Conservation (phyloP, 1,140 invertebrate species). For the Drosophila sechellia region DNA sequence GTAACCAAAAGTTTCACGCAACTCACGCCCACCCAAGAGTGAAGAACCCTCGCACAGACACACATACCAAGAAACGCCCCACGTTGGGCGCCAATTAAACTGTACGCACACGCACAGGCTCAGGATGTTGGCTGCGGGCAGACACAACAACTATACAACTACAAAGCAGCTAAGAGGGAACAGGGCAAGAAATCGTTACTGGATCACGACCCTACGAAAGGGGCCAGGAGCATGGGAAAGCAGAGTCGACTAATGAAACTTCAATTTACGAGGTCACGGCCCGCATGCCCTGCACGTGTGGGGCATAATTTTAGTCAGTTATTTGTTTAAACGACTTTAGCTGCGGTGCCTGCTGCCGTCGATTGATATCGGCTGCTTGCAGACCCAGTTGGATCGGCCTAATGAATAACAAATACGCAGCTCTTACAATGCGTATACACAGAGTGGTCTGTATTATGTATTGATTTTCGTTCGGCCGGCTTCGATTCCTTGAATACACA, state of each 20-base stretch:
- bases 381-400: conserved; percentile 36
- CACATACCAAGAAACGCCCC: conserved; percentile 17
- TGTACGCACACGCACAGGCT: conserved; percentile 74
- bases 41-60: conserved; percentile 29
- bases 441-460: conserved; percentile 39
- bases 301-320: conserved; percentile 78
- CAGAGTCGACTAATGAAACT: conserved; percentile 69
- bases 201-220: conserved; percentile 38
- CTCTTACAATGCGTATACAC: conserved; percentile 57
- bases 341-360: conserved; percentile 26
- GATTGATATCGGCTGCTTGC: conserved; percentile 39
- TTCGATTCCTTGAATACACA: conserved; percentile 42
- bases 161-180: conserved; percentile 8
- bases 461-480: conserved; percentile 49
- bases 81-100: conserved; percentile 66
- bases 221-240: neutral
- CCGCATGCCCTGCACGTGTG: conserved; percentile 75
- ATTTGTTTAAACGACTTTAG: conserved; percentile 77
- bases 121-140: conserved; percentile 37
- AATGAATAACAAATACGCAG: conserved; percentile 76
- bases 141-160: conserved; percentile 34
- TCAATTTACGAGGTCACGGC: conserved; percentile 82
- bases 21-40: conserved; percentile 60
- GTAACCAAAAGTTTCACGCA: conserved; percentile 79
- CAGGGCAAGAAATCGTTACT: conserved; percentile 45